A percentile compares a stretch with the other conserved stretches of the same genome.
Evolutionary conservation across 2,113 vertebrate species (phyloP).

Genomic region (Puntigrus tetrazona): DNA sequence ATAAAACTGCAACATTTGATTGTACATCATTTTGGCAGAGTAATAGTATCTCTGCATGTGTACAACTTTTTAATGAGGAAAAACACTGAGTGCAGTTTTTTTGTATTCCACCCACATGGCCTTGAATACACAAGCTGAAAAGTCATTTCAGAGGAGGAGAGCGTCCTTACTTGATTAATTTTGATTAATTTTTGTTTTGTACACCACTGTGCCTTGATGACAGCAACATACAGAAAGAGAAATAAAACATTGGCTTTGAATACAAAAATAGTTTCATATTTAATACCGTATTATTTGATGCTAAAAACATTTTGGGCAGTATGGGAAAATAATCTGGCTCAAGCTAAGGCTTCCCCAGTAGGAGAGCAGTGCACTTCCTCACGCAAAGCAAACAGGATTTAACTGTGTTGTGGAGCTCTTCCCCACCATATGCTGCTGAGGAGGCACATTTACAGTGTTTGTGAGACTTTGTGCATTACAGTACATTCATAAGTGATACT

Average conservation of each 20-base stretch:
- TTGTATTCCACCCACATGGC: neutral
- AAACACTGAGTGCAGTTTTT: neutral
- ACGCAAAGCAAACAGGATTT: neutral
- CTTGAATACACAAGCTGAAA: neutral
- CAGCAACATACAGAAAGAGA: neutral
- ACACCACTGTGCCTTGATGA: neutral
- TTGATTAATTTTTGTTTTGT: neutral
- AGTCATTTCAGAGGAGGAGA: neutral
- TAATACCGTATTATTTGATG: neutral
- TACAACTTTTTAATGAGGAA: neutral
- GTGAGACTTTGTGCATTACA: constrained; percentile 42
- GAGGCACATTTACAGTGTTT: constrained; percentile 27
- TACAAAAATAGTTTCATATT: neutral
- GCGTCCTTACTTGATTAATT: constrained; percentile 2
- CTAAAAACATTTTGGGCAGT: neutral
- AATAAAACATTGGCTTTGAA: neutral
- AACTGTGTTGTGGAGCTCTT: neutral
- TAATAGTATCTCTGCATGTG: neutral
- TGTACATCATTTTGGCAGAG: neutral
- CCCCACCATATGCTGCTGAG: constrained; percentile 35
- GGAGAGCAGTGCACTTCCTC: neutral
- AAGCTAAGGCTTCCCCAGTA: neutral
- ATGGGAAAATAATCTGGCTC: too few species aligned
- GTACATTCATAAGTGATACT: constrained; percentile 42
- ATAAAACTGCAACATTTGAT: neutral